A percentile compares a stretch with the other conserved stretches of the same genome.
phyloP scores from a whole-genome alignment of 2,797 vertebrate species.

The Sitta carolinensis region DNA sequence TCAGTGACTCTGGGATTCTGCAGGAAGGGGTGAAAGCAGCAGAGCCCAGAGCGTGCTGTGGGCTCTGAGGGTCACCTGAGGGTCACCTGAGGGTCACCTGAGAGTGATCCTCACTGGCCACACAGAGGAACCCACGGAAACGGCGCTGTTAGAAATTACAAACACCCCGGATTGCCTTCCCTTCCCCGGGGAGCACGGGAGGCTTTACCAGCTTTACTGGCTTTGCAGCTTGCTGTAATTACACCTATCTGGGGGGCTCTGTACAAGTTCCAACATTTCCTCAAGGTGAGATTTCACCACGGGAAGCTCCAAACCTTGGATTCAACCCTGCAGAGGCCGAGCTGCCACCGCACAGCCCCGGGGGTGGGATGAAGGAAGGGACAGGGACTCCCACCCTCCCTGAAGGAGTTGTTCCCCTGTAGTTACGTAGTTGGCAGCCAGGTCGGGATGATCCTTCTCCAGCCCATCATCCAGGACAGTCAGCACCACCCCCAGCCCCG shows the following conservation, averaged over 20 bases:
- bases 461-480: slow-evolving; percentile 89
- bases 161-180: not conserved
- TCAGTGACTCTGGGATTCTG: not conserved
- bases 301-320: not conserved
- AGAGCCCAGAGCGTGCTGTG: not conserved
- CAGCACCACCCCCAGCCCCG: slow-evolving; percentile 85
- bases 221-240: slow-evolving; percentile 39
- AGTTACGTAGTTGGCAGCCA: slow-evolving; percentile 86
- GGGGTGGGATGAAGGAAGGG: fast-evolving
- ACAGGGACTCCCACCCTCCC: not conserved
- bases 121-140: fast-evolving
- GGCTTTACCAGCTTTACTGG: not conserved
- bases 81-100: too few relatives aligned
- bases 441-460: slow-evolving; percentile 88
- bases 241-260: not conserved
- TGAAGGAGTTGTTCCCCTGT: fast-evolving
- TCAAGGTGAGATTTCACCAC: not conserved
- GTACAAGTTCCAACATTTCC: not conserved
- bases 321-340: not conserved
- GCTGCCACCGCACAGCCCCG: not conserved
- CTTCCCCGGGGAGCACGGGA: not conserved
- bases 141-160: fast-evolving
- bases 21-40: not conserved
- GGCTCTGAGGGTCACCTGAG: not conserved
- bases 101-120: not conserved